These are phyloP conservation scores for Sinosuthora webbiana DNA, from an alignment of 2,113 vertebrate species.

Conservation along the genomic window DNA sequence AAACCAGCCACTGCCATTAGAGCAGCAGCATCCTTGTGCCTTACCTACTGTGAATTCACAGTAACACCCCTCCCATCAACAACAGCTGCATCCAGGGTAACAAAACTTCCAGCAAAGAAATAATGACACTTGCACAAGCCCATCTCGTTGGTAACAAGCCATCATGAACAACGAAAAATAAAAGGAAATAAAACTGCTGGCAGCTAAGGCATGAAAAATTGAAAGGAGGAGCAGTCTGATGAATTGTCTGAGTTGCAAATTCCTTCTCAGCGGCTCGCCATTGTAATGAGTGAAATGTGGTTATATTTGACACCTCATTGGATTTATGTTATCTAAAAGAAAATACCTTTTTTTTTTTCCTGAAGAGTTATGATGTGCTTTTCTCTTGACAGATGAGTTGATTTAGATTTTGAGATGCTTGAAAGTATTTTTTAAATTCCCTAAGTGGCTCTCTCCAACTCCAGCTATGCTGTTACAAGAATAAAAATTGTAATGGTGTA, in stretches of 20 bases:
- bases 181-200: neutral
- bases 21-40: neutral
- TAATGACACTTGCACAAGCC: neutral
- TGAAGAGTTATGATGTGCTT: neutral
- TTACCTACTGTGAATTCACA: neutral
- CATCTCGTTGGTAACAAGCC: neutral
- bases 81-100: neutral
- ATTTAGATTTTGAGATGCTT: conserved; percentile 22
- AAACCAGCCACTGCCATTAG: neutral
- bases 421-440: neutral
- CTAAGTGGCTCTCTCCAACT: neutral
- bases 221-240: neutral
- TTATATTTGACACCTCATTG: neutral
- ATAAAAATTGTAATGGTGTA: neutral
- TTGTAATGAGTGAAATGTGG: neutral
- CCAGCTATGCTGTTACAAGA: neutral
- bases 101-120: neutral
- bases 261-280: neutral
- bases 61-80: neutral
- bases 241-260: neutral
- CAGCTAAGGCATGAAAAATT: neutral
- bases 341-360: neutral
- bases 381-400: neutral
- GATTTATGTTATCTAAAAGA: neutral
- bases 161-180: neutral